Evolutionary conservation across 2,113 vertebrate species (phyloP), one percentile per base, ranked within the genome.

Genomic region (Hiodon tergisus): DNA sequence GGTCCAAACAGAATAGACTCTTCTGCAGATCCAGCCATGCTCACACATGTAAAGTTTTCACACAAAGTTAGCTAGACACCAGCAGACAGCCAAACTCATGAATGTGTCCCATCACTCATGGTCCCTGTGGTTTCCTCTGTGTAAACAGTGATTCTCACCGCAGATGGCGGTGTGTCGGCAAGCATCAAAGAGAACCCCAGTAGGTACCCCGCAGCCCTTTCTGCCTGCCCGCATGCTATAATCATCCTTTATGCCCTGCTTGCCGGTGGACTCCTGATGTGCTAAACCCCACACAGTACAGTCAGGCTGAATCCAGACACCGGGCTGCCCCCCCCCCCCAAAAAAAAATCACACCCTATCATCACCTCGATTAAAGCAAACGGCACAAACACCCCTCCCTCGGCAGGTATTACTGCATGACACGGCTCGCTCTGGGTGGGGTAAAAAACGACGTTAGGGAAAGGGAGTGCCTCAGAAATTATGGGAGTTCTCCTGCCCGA

Each of bases 291-390:
- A 55, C 61, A 66, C 53, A 13, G 46, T 2, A 9, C 10, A 7
- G 47, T 17, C 46, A 9, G 9, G 46, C 66, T 78, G 69, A 81
- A 82, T 85, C 74, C 79, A 87, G 81, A 88, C 83, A 68, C 69
- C 67, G 68, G 66, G 5, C 68, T 79, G 70, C 53, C 77, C 51
- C n/a, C 60, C n/a, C 16, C 31, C 7, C 16, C 58, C 51, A 59
- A 48, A 8, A 48, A 48, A 67, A 77, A 61, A 63, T 83, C 68
- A 78, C 63, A 72, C 77, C 82, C 74, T 76, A 67, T 82, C 82
- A 85, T 81, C 81, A 80, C 78, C 71, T 76, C 61, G 86, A 89
- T 86, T 79, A 79, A 84, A 77, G 57, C 66, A 86, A 86, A 90
- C 83, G 75, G 47, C 65, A 67, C 67, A 81, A 78, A 76, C 79